Evolutionary conservation across 2,888 invertebrate genomes (phyloP).

Genomic region (Hirtodrosophila alboralis): DNA sequence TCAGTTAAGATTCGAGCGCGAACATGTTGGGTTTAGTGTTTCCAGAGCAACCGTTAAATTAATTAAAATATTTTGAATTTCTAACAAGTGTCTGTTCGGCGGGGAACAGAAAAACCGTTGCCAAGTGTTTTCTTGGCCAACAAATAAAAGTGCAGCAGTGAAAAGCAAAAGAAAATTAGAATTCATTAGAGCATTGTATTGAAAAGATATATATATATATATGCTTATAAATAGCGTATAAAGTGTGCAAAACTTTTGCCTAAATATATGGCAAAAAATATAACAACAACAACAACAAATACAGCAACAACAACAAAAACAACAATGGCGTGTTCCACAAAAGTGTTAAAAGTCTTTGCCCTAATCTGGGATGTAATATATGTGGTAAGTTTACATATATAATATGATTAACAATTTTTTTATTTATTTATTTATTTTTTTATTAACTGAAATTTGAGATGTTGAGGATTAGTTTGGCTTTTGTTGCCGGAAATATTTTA

Average conservation of each 20-base stretch:
- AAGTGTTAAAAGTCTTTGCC: constrained; percentile 69
- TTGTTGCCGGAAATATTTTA: constrained; percentile 27
- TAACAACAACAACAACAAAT: constrained; percentile 3
- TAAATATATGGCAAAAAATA: constrained; percentile 30
- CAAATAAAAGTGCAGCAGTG: constrained; percentile 39
- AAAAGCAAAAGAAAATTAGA: constrained; percentile 25
- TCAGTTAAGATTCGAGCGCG: constrained; percentile 77
- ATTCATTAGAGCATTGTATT: constrained; percentile 9
- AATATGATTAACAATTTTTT: constrained; percentile 16
- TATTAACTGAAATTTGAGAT: constrained; percentile 25
- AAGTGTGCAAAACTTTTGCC: constrained; percentile 40
- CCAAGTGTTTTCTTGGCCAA: constrained; percentile 47
- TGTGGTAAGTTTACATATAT: constrained; percentile 68
- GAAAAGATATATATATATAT: constrained; percentile 14
- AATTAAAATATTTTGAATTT: constrained; percentile 58
- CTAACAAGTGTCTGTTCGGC: constrained; percentile 46
- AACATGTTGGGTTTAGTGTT: constrained; percentile 70
- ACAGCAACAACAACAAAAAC: no score
- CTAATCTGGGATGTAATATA: constrained; percentile 77
- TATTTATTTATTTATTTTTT: no score
- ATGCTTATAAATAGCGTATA: constrained; percentile 20
- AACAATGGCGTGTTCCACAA: constrained; percentile 81
- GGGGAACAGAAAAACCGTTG: constrained; percentile 43
- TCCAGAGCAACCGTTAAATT: constrained; percentile 55
- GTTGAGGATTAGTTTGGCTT: constrained; percentile 13